Evolutionary conservation across 2,888 invertebrate genomes (phyloP).

Genomic region (Eulithis testata): DNA sequence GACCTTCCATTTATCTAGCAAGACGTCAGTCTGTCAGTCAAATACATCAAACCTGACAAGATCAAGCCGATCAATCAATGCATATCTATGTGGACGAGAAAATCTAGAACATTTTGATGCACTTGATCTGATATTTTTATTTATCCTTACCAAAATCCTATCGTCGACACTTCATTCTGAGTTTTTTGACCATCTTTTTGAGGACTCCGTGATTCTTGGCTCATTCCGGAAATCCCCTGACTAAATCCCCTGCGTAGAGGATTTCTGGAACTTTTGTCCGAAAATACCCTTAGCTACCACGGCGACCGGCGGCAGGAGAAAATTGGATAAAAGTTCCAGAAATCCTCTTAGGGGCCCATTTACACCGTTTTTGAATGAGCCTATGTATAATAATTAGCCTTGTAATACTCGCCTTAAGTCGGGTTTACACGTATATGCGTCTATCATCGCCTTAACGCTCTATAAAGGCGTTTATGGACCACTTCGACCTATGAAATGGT

Average conservation of each 20-base stretch:
- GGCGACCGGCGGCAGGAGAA: too few species aligned
- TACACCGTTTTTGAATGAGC: constrained; percentile 38
- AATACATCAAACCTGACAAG: background rate
- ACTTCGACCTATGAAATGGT: constrained; percentile 35
- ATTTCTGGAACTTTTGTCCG: too few species aligned
- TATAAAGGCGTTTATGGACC: constrained; percentile 51
- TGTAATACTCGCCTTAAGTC: constrained; percentile 46
- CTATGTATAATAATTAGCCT: constrained; percentile 14
- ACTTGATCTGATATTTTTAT: background rate
- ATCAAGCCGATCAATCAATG: constrained; percentile 24
- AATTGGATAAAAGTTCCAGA: too few species aligned
- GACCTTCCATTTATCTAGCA: constrained; percentile 18
- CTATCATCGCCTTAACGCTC: constrained; percentile 48
- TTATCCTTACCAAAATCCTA: background rate
- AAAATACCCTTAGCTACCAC: too few species aligned
- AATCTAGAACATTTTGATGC: constrained; percentile 6
- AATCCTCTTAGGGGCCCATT: too few species aligned
- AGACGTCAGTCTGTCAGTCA: constrained; percentile 8
- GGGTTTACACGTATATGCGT: constrained; percentile 52
- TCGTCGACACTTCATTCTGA: too few species aligned
- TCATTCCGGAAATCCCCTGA: too few species aligned
- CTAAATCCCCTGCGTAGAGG: too few species aligned
- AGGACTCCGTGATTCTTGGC: too few species aligned
- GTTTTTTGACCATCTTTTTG: too few species aligned
- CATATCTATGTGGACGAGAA: constrained; percentile 10